phyloP scores from a whole-genome alignment of 2,113 vertebrate species.

The Marmota monax region DNA sequence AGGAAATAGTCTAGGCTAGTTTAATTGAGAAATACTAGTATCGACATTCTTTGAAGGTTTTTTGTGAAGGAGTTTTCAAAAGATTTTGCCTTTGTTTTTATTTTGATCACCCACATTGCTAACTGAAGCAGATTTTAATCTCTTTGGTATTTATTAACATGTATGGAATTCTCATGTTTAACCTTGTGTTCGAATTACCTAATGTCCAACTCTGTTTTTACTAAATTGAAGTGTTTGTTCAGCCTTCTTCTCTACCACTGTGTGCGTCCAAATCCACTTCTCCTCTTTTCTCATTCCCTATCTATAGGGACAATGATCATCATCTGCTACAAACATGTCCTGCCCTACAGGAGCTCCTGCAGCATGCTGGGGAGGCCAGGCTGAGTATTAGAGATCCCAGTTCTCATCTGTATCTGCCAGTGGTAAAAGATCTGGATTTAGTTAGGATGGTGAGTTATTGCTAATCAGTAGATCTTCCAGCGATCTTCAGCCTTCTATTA shows the following conservation, averaged over 20 bases:
- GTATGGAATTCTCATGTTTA: not conserved
- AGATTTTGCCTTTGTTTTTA: not conserved
- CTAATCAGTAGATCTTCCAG: not conserved
- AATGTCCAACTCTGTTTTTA: not conserved
- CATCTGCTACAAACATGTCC: fast-evolving
- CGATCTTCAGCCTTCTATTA: not conserved
- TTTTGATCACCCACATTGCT: not conserved
- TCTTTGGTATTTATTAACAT: conserved; percentile 1
- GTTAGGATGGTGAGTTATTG: not conserved
- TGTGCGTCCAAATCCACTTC: fast-evolving
- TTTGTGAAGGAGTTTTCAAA: not conserved
- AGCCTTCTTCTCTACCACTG: not conserved
- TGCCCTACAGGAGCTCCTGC: not conserved
- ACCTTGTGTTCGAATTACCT: not conserved
- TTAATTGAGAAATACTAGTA: not conserved
- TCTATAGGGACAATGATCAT: not conserved
- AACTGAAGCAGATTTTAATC: not conserved
- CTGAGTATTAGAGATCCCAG: not conserved
- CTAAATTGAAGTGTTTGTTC: not conserved
- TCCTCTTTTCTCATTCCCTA: not conserved
- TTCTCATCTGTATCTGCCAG: not conserved
- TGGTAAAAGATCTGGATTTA: not conserved
- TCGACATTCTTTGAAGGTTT: not conserved
- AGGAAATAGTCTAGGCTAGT: not conserved
- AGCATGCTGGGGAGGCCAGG: not conserved